These are phyloP conservation scores for Dinoponera quadriceps DNA, from an alignment of 1,140 invertebrate species.

Conservation along the genomic window DNA sequence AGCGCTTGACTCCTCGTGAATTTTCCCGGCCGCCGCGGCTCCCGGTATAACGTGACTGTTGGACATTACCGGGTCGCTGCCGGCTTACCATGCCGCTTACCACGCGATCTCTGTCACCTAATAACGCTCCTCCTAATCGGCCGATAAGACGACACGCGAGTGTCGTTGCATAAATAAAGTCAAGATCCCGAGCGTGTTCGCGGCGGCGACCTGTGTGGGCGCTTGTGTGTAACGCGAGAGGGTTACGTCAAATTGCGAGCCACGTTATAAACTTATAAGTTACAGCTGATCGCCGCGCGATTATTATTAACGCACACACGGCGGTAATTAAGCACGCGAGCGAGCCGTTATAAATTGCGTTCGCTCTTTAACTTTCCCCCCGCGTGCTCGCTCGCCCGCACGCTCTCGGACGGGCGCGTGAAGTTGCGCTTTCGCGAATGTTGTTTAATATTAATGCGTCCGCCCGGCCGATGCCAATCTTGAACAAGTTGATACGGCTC, in stretches of 20 bases:
- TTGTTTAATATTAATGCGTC: conserved; percentile 61
- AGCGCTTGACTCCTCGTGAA: conserved; percentile 42
- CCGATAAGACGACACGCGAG: conserved; percentile 76
- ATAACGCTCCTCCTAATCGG: conserved; percentile 78
- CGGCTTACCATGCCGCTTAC: conserved; percentile 59
- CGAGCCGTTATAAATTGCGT: conserved; percentile 37
- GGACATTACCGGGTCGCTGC: conserved; percentile 68
- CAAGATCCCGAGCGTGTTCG: conserved; percentile 47
- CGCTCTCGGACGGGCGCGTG: conserved; percentile 8
- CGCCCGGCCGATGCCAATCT: conserved; percentile 42
- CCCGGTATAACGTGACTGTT: conserved; percentile 72
- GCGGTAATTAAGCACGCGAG: conserved; percentile 55
- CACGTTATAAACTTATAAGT: conserved; percentile 63
- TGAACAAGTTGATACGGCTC: conserved; percentile 53
- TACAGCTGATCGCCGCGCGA: conserved; percentile 50
- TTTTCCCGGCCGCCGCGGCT: conserved; percentile 42
- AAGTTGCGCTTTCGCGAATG: conserved; percentile 45
- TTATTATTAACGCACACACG: conserved; percentile 46
- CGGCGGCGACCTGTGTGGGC: neutral
- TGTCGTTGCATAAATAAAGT: conserved; percentile 76
- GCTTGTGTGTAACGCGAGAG: neutral
- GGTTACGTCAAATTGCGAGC: conserved; percentile 32
- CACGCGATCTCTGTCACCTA: conserved; percentile 80
- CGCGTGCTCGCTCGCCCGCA: neutral
- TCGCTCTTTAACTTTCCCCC: conserved; percentile 47